These are phyloP conservation scores for Opisthocomus hoazin DNA, from an alignment of 2,113 vertebrate genomes.

Conservation along the genomic window DNA sequence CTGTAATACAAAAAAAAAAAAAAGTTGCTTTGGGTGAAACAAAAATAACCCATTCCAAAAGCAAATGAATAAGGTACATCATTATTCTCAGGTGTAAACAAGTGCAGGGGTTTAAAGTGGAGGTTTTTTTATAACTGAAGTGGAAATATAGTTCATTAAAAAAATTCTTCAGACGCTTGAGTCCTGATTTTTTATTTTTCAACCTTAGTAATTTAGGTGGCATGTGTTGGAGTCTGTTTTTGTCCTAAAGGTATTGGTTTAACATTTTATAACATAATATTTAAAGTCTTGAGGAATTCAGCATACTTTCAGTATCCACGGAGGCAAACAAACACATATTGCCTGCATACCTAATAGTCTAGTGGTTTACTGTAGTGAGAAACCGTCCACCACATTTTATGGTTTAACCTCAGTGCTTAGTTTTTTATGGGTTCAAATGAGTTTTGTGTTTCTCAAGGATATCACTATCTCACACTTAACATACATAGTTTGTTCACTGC, in stretches of 20 bases:
- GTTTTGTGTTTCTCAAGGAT: background rate
- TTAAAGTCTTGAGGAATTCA: constrained; percentile 40
- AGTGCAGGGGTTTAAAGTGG: constrained; percentile 40
- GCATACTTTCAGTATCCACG: background rate
- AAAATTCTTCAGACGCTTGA: background rate
- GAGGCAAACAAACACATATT: constrained; percentile 37
- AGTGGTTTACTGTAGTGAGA: background rate
- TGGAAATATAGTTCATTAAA: constrained; percentile 2
- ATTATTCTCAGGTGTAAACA: constrained; percentile 62
- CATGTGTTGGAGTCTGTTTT: constrained; percentile 36
- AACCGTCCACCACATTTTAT: background rate
- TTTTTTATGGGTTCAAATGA: background rate
- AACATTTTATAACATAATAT: constrained; percentile 51
- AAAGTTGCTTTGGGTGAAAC: constrained; percentile 26
- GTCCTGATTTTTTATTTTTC: constrained; percentile 19
- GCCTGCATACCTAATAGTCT: constrained; percentile 19
- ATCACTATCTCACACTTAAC: background rate
- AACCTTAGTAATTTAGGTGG: background rate
- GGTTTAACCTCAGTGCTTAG: background rate
- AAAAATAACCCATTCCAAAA: constrained; percentile 60
- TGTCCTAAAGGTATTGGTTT: constrained; percentile 41
- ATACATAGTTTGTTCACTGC: background rate
- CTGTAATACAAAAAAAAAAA: background rate
- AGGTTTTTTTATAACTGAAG: constrained; percentile 48
- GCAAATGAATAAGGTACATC: constrained; percentile 31